Evolutionary conservation across 2,888 invertebrate genomes (phyloP).

Genomic region (Eumerus sabulonum): DNA sequence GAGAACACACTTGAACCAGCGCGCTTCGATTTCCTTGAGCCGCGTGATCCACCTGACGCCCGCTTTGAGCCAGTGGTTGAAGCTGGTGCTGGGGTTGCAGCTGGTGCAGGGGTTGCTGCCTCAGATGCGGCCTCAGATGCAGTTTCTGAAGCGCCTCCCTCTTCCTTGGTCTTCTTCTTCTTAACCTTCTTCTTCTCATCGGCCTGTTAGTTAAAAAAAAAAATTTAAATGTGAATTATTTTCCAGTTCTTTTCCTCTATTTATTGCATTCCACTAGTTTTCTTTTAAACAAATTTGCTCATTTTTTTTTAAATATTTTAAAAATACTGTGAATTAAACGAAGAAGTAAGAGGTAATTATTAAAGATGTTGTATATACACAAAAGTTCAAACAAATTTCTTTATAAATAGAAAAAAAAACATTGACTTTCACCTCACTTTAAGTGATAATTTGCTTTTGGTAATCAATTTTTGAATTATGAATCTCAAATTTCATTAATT

Average conservation of each 20-base stretch:
- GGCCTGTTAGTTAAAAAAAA: conserved; percentile 81
- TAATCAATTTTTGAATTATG: too few species aligned
- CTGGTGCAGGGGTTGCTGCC: conserved; percentile 85
- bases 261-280: neutral
- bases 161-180: conserved; percentile 91
- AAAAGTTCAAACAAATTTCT: too few species aligned
- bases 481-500: too few species aligned
- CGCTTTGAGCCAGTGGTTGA: conserved; percentile 88
- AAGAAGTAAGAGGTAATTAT: too few species aligned
- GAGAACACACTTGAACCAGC: conserved; percentile 97
- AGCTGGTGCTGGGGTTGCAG: conserved; percentile 84
- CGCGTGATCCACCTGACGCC: conserved; percentile 85
- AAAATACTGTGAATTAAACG: too few species aligned
- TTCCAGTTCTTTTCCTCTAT: conserved; percentile 1
- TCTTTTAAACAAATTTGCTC: conserved; percentile 38
- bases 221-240: conserved; percentile 1
- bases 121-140: conserved; percentile 82
- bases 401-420: too few species aligned
- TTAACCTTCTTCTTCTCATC: conserved; percentile 96
- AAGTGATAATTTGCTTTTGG: too few species aligned
- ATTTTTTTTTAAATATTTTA: neutral
- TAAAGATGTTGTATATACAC: too few species aligned
- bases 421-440: too few species aligned
- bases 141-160: conserved; percentile 80
- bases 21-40: conserved; percentile 86